phyloP scores from a whole-genome alignment of 2,797 vertebrate species.

The Cryptoblepharus egeriae region DNA sequence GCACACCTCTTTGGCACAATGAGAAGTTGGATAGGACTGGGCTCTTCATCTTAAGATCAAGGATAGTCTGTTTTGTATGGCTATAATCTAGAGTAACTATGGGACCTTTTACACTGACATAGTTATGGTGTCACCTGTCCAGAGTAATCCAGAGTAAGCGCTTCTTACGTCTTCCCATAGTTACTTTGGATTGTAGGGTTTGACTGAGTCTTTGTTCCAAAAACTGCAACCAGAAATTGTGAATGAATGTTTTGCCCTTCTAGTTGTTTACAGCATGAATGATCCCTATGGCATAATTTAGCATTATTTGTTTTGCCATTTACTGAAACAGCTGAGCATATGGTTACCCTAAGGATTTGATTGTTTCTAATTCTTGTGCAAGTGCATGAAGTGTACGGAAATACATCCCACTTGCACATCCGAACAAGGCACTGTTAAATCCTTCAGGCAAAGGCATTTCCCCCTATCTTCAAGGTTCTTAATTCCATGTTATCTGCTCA shows the following conservation, averaged over 20 bases:
- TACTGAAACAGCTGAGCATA: not conserved
- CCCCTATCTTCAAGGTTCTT: not conserved
- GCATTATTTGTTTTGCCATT: not conserved
- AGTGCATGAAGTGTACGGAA: not conserved
- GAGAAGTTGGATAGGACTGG: too few relatives aligned
- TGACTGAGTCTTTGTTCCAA: constrained; percentile 9
- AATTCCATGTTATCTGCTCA: constrained; percentile 4
- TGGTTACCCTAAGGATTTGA: constrained; percentile 24
- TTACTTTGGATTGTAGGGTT: too few relatives aligned
- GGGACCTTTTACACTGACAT: too few relatives aligned
- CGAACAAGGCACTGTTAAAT: too few relatives aligned
- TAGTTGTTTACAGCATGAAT: constrained; percentile 44
- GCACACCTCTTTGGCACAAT: too few relatives aligned
- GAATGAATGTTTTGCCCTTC: constrained; percentile 37
- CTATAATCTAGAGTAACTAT: too few relatives aligned
- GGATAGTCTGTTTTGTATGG: too few relatives aligned
- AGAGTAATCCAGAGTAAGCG: too few relatives aligned
- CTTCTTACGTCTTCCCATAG: too few relatives aligned
- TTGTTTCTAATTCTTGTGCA: not conserved
- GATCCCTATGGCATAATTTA: constrained; percentile 20
- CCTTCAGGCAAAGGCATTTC: not conserved
- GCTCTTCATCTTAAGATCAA: too few relatives aligned
- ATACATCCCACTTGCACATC: not conserved
- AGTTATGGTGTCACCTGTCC: too few relatives aligned
- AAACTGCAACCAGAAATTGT: constrained; percentile 34